These are phyloP conservation scores for Rhodophaea formosa DNA, from an alignment of 2,888 invertebrate genomes.

Conservation along the genomic window DNA sequence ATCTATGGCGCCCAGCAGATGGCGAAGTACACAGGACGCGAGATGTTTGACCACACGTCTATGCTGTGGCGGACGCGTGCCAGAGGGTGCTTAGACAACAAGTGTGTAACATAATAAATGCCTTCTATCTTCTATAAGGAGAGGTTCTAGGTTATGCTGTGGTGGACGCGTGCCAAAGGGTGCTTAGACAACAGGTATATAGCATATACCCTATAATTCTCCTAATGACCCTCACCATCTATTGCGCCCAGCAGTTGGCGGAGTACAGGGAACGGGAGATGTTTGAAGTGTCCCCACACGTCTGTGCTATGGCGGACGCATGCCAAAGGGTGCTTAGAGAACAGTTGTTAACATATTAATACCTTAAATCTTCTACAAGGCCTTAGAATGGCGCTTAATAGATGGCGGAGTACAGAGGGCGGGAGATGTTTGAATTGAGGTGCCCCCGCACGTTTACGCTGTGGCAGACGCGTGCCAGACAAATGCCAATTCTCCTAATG, in stretches of 20 bases:
- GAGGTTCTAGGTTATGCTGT: no score
- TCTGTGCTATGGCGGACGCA: conserved; percentile 98
- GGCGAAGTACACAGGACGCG: conserved; percentile 93
- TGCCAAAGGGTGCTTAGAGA: conserved; percentile 97
- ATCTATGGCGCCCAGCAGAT: conserved; percentile 94
- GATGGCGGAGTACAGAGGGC: conserved; percentile 92
- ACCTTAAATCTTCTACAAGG: conserved; percentile 89
- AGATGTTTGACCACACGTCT: conserved; percentile 99
- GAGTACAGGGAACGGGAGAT: conserved; percentile 95
- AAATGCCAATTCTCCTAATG: no score
- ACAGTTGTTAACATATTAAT: conserved; percentile 59
- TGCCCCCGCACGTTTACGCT: conserved; percentile 98
- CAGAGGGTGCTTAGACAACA: conserved; percentile 96
- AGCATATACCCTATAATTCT: no score
- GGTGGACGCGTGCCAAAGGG: no score
- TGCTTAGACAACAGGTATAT: no score
- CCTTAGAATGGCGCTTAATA: conserved; percentile 92
- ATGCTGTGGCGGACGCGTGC: conserved; percentile 98
- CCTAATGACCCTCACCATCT: conserved; percentile 94
- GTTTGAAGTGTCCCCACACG: conserved; percentile 98
- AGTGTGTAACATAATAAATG: conserved; percentile 40
- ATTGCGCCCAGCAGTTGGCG: conserved; percentile 91
- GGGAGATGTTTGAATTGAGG: conserved; percentile 98
- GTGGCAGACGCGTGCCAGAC: conserved; percentile 98
- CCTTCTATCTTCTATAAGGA: conserved; percentile 91